These are phyloP conservation scores for Gracilinanus agilis DNA, from an alignment of 2,113 vertebrate genomes.

Conservation along the genomic window DNA sequence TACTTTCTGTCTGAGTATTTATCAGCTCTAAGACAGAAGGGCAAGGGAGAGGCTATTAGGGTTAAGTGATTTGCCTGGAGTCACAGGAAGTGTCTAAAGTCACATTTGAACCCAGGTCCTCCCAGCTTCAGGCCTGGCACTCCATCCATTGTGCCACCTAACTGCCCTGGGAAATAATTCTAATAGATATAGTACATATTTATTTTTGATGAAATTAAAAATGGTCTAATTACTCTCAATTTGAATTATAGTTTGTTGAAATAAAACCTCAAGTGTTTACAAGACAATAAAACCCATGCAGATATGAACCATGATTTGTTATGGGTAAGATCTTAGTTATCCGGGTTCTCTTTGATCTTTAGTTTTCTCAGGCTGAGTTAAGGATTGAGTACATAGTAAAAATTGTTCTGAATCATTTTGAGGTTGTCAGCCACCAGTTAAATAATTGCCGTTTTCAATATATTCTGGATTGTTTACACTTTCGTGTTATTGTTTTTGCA, in stretches of 20 bases:
- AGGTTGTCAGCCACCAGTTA: conserved; percentile 41
- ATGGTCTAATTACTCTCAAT: not conserved
- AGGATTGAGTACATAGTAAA: not conserved
- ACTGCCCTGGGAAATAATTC: not conserved
- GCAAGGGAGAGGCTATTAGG: not conserved
- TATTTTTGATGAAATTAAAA: not conserved
- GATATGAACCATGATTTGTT: not conserved
- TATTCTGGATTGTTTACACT: conserved; percentile 7
- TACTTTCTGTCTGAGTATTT: too few species aligned
- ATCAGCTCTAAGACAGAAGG: not conserved
- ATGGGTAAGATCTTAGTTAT: not conserved
- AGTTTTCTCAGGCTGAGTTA: not conserved
- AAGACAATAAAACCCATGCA: not conserved
- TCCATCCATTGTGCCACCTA: too few species aligned
- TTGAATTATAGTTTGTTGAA: not conserved
- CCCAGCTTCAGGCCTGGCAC: too few species aligned
- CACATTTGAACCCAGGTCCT: too few species aligned
- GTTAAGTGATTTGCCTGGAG: not conserved
- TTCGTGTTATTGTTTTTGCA: conserved; percentile 40
- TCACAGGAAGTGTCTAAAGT: too few species aligned
- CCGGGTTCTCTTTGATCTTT: not conserved
- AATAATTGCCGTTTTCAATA: not conserved
- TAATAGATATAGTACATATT: not conserved
- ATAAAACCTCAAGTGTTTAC: not conserved
- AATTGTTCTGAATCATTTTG: not conserved